Base-by-base conservation (phyloP, 2,888 invertebrate genomes). In the Drosophila histrio region DNA sequence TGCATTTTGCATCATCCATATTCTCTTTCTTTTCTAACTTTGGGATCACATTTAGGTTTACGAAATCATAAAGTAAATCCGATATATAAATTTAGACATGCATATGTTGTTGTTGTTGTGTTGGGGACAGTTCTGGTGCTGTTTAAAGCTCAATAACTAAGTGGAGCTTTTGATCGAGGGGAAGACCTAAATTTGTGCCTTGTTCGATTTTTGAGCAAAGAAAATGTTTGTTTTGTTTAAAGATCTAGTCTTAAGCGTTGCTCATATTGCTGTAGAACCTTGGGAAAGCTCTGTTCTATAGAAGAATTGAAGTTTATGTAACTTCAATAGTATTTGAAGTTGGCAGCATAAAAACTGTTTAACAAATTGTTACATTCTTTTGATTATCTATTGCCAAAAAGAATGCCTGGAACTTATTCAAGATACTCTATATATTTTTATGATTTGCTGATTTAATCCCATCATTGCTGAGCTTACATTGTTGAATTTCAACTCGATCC, bases 1-100 rank as follows among this genome's bases (percentile, higher is more conserved):
- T 57, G 8, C 36, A 52, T n/a, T 28, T 59, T 26, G 38, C 49
- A 21, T 58, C 46, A 17, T 57, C 30, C 30, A 21, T 17, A 34
- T 28, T 43, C 36, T 39, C 22, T 13, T n/a, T 26, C 41, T 58
- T 2, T 49, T 56, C 56, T 60, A 15, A 38, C n/a, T 28, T 52
- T 30, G 76, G 72, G 74, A 87, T 81, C 81, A 82, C 87, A 87
- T 64, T 83, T 66, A 53, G 72, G 62, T 69, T 77, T 67, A 49
- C 60, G n/a, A 77, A 79, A 68, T 43, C 7, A 79, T 61, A 73
- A 49, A 46, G 11, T 56, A 47, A 60, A 52, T 32, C 22, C 24
- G 39, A 46, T 41, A 50, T 34, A 38, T 36, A 39, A 36, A 24
- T 44, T 47, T 50, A 8, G 49, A 50, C 36, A 50, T 38, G 19